Evolutionary conservation across 2,888 invertebrate species (phyloP), one percentile per base, ranked within the genome.

Genomic region (Drosophila tripunctata): DNA sequence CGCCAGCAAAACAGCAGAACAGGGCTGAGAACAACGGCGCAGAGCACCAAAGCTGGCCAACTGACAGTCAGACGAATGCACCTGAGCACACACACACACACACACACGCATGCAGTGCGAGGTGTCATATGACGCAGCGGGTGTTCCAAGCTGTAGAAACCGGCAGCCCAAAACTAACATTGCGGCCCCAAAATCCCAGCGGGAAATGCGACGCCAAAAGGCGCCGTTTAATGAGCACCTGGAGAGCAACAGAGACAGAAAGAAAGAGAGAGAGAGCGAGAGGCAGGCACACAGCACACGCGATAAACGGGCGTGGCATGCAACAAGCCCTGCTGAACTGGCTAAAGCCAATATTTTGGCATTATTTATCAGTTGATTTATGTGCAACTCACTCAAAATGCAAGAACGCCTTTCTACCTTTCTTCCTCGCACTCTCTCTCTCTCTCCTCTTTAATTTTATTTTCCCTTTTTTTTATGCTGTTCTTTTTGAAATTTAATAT

Each of bases 101-200:
- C 47, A 47, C 12, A 21, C 17, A 6, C 2, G 7, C 14, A 22
- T 6, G n/a, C 12, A 2, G 38, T 2, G n/a, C 17, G 40, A 84
- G 85, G 87, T 87, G 88, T 88, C 85, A 87, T 79, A 70, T 78
- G 76, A 69, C 81, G 65, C 85, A 78, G 82, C 85, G 88, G 88
- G 88, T 74, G 88, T 70, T 77, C 68, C 50, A 31, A 51, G 77
- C 77, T 45, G 33, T 17, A n/a, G 21, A 43, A 51, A 52, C 67
- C 67, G 44, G 67, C 64, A 55, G 68, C 65, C 65, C 64, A 63
- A 70, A 79, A 75, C 79, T 64, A 61, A 67, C 65, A 67, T n/a
- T 21, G 43, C 50, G 47, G 47, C 57, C 40, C 40, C 48, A 30
- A 73, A 75, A 75, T 87, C 88, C 88, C 87, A 87, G 87, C 80